phyloP scores from a whole-genome alignment of 2,113 vertebrate genomes.

The Pterocles gutturalis region DNA sequence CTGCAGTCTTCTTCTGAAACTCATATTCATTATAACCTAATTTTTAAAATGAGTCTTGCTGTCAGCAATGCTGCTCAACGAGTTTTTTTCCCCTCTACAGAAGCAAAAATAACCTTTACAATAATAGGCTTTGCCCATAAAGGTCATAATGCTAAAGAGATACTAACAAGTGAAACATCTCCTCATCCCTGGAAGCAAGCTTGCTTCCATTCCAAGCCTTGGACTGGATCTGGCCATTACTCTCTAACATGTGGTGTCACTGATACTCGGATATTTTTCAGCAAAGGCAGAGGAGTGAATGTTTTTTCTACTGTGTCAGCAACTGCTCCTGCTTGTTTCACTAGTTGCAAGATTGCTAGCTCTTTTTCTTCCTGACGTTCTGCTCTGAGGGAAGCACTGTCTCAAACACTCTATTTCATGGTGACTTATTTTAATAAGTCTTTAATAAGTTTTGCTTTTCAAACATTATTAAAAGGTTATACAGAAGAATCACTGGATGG shows the following conservation, averaged over 20 bases:
- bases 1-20: conserved; percentile 48
- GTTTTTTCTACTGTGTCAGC: background rate
- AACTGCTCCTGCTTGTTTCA: background rate
- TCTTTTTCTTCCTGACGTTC: background rate
- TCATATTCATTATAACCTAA: conserved; percentile 64
- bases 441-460: background rate
- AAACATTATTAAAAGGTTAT: background rate
- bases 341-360: background rate
- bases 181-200: background rate
- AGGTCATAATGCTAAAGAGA: conserved; percentile 25
- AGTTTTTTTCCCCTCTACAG: background rate
- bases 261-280: conserved; percentile 20
- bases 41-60: conserved; percentile 55
- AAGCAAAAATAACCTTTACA: conserved; percentile 25
- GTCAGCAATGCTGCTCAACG: conserved; percentile 21
- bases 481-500: background rate
- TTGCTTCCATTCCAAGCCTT: conserved; percentile 17
- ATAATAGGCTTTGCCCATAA: background rate
- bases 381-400: background rate
- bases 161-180: conserved; percentile 1
- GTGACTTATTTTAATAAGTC: background rate
- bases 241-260: background rate
- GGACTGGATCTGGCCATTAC: background rate
- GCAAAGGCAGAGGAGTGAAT: background rate
- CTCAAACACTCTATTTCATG: background rate